Evolutionary conservation across 1,140 invertebrate genomes (phyloP).

Genomic region (Bombus waltoni): DNA sequence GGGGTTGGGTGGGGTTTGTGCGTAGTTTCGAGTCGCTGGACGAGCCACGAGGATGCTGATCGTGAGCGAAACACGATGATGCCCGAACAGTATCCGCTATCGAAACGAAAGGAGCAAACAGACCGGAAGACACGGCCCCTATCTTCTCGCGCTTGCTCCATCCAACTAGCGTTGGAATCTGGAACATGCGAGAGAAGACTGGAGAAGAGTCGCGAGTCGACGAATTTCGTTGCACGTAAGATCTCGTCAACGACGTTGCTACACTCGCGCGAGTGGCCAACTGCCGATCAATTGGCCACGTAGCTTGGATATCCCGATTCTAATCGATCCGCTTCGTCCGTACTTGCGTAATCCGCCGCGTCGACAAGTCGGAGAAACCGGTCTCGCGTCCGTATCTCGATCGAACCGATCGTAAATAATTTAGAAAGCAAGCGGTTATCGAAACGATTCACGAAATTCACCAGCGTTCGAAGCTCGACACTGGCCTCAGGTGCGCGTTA

Average conservation of each 20-base stretch:
- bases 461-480: background rate
- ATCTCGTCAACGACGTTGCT: background rate
- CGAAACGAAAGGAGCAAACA: slow-evolving; percentile 51
- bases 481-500: background rate
- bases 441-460: background rate
- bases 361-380: background rate
- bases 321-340: background rate
- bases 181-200: too few species aligned
- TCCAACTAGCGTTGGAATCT: too few species aligned
- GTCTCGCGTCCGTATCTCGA: background rate
- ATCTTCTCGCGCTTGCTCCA: background rate
- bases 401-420: background rate
- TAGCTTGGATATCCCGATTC: background rate
- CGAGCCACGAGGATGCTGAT: slow-evolving; percentile 59
- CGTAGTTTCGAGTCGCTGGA: slow-evolving; percentile 54
- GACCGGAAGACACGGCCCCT: slow-evolving; percentile 40
- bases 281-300: background rate
- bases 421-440: background rate
- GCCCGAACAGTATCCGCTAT: slow-evolving; percentile 55
- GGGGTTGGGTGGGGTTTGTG: slow-evolving; percentile 60
- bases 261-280: background rate
- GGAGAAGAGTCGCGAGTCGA: background rate
- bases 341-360: background rate
- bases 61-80: slow-evolving; percentile 58
- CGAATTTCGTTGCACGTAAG: background rate